These are phyloP conservation scores for Crenuchus spilurus DNA, from an alignment of 2,797 vertebrate genomes.

Conservation along the genomic window DNA sequence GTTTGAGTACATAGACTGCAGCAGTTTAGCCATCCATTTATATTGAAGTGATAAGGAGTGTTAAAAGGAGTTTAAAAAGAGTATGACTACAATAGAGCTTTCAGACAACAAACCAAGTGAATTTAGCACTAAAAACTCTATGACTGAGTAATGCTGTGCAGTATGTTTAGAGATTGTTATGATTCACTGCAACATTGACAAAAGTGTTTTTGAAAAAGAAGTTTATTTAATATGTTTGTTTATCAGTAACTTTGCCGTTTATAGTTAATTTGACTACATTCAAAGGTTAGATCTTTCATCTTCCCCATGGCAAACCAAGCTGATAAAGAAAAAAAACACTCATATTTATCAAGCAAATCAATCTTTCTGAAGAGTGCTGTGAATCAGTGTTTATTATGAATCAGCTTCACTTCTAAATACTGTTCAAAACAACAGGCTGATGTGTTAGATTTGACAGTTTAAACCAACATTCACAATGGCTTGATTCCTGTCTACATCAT, in stretches of 20 bases:
- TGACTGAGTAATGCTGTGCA: no score
- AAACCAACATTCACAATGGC: background rate
- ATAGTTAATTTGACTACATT: background rate
- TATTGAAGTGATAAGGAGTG: no score
- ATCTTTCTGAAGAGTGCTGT: background rate
- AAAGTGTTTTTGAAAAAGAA: background rate
- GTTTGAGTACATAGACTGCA: no score
- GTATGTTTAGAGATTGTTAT: no score
- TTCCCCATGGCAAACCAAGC: background rate
- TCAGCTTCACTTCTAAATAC: background rate
- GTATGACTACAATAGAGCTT: no score
- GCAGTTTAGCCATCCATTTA: no score
- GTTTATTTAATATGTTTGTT: background rate
- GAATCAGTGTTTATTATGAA: background rate
- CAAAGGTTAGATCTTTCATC: background rate
- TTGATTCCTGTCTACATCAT: background rate
- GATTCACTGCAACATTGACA: no score
- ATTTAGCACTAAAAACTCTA: no score
- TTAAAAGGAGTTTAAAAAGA: no score
- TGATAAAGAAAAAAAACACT: background rate
- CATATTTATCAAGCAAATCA: background rate
- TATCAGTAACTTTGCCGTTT: no score
- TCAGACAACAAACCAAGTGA: no score
- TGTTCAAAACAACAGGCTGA: background rate
- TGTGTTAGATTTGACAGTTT: background rate